These are phyloP conservation scores for Meles meles DNA, from an alignment of 2,113 vertebrate genomes.

Conservation along the genomic window DNA sequence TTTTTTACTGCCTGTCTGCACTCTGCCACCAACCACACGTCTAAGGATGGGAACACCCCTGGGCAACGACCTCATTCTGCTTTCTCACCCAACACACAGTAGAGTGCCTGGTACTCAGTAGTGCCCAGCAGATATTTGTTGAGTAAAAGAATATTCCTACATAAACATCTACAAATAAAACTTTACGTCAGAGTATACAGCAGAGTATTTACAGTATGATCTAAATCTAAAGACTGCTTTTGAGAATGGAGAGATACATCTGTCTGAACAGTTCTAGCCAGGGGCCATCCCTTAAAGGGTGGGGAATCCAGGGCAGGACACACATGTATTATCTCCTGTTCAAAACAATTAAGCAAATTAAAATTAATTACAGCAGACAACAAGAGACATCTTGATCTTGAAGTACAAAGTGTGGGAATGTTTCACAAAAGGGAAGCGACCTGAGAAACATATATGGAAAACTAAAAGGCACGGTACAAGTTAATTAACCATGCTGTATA, in stretches of 20 bases:
- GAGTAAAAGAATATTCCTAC: background rate
- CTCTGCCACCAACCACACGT: background rate
- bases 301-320: background rate
- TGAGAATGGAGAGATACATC: background rate
- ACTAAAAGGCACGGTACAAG: background rate
- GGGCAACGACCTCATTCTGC: background rate
- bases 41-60: background rate
- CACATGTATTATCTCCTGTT: background rate
- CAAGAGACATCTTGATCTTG: background rate
- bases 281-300: background rate
- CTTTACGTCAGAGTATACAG: background rate
- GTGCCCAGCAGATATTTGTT: background rate
- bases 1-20: background rate
- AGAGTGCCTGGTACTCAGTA: background rate
- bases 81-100: background rate
- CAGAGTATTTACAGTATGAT: background rate
- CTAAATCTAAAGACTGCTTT: background rate
- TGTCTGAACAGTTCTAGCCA: background rate
- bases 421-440: background rate
- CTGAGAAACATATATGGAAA: background rate
- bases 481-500: background rate
- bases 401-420: background rate
- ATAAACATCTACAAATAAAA: background rate
- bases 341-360: slow-evolving; percentile 21
- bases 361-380: slow-evolving; percentile 4